Evolutionary conservation across 2,888 invertebrate species (phyloP).

Genomic region (Scaptomyza flava): DNA sequence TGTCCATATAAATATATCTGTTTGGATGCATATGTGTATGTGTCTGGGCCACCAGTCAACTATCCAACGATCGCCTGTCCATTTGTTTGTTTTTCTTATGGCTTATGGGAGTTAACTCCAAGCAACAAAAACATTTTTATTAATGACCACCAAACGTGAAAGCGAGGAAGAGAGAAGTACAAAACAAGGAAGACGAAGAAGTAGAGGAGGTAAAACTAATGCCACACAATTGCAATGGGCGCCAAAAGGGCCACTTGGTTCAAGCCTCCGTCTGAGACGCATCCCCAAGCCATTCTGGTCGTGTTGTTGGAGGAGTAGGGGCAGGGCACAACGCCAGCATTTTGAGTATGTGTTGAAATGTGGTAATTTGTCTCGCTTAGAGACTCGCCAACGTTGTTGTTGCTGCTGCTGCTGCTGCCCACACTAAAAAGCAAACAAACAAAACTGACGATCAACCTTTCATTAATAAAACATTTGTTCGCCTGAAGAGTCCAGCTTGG

Average conservation of each 20-base stretch:
- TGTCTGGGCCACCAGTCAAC: slow-evolving; percentile 57
- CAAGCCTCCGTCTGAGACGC: slow-evolving; percentile 9
- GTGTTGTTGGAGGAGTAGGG: slow-evolving; percentile 7
- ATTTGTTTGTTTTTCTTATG: slow-evolving; percentile 73
- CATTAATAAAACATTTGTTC: slow-evolving; percentile 81
- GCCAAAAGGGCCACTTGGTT: slow-evolving; percentile 76
- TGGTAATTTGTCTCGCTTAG: slow-evolving; percentile 80
- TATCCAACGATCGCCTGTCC: slow-evolving; percentile 55
- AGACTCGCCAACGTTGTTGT: slow-evolving; percentile 46
- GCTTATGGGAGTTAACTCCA: slow-evolving; percentile 69
- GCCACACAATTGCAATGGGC: slow-evolving; percentile 77
- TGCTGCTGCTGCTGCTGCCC: slow-evolving; percentile 39
- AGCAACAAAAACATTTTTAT: slow-evolving; percentile 75
- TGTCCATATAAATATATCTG: slow-evolving; percentile 29
- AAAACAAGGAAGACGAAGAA: neutral
- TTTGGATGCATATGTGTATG: slow-evolving; percentile 6
- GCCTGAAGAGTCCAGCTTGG: slow-evolving; percentile 40
- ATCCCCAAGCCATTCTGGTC: slow-evolving; percentile 11
- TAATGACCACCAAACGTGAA: slow-evolving; percentile 67
- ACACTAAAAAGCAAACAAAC: slow-evolving; percentile 31
- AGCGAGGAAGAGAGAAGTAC: slow-evolving; percentile 1
- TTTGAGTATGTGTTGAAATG: slow-evolving; percentile 79
- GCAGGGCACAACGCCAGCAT: slow-evolving; percentile 52
- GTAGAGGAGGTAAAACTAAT: slow-evolving; percentile 24
- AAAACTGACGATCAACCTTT: slow-evolving; percentile 62